Percentiles rank a stretch among this genome's conserved stretches.
Evolutionary conservation across 2,797 vertebrate species (phyloP).

Genomic region (Urocyon cinereoargenteus): DNA sequence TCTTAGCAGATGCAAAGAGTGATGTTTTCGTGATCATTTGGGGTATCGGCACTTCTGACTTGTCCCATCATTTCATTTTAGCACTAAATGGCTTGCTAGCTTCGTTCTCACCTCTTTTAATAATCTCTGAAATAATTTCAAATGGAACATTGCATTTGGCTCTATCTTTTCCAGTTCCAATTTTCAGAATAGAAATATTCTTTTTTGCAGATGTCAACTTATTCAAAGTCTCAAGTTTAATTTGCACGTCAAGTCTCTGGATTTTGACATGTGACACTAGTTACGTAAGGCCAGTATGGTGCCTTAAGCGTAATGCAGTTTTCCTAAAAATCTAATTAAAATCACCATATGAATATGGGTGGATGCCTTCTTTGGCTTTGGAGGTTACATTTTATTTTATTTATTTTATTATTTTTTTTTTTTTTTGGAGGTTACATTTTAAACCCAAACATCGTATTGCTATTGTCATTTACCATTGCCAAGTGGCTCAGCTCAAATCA

Average conservation of each 20-base stretch:
- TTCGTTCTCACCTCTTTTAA: background rate
- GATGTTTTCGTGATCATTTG: background rate
- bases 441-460: background rate
- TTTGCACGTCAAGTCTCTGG: background rate
- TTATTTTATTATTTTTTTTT: too few relatives aligned
- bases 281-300: background rate
- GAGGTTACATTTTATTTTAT: background rate
- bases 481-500: background rate
- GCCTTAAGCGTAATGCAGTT: background rate
- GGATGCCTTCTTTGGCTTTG: background rate
- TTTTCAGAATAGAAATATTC: conserved; percentile 18
- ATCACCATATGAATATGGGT: background rate
- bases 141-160: background rate
- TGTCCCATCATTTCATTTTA: background rate
- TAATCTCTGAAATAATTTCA: conserved; percentile 47
- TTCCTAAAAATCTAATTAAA: background rate
- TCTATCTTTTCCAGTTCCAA: background rate
- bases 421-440: background rate
- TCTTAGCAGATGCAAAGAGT: background rate
- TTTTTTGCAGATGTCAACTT: background rate
- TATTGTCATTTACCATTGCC: background rate
- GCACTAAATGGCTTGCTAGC: background rate
- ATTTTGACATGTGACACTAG: background rate
- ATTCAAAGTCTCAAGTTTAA: background rate
- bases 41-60: background rate